Percentiles rank a stretch among this genome's conserved stretches.
These are phyloP conservation scores for Imbricaverruca yamaguchii DNA, from an alignment of 2,888 invertebrate genomes.

Conservation along the genomic window DNA sequence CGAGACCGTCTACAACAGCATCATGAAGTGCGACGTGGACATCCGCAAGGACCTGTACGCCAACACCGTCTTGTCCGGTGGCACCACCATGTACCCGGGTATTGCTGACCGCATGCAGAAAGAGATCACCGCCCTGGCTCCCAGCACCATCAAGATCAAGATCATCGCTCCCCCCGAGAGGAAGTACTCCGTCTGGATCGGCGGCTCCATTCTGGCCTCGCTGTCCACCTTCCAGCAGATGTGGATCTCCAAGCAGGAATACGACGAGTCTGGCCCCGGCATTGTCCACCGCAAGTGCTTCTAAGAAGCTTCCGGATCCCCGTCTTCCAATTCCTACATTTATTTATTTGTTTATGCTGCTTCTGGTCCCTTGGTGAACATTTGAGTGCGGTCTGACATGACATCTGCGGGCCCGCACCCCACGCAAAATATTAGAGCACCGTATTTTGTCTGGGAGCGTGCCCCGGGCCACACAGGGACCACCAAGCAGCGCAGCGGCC, in stretches of 20 bases:
- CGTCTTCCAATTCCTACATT: background rate
- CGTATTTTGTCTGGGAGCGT: background rate
- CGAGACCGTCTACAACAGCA: conserved; percentile 55
- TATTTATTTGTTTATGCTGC: conserved; percentile 12
- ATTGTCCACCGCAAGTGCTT: conserved; percentile 49
- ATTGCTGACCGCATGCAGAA: conserved; percentile 85
- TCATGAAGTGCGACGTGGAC: conserved; percentile 41
- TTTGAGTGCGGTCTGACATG: background rate
- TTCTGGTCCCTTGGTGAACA: conserved; percentile 21
- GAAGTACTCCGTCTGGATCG: conserved; percentile 88
- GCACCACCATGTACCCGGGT: conserved; percentile 92
- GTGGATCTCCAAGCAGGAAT: conserved; percentile 87
- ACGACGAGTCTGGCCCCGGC: conserved; percentile 69
- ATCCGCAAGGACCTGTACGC: conserved; percentile 38
- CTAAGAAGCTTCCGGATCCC: conserved; percentile 36
- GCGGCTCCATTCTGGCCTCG: conserved; percentile 80
- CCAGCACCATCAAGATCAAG: conserved; percentile 79
- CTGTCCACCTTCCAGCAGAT: conserved; percentile 85
- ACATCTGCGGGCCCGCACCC: background rate
- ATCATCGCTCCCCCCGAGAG: conserved; percentile 86
- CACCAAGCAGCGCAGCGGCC: background rate
- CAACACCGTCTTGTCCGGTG: conserved; percentile 62
- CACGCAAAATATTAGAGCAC: conserved; percentile 18
- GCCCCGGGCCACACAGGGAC: conserved; percentile 5
- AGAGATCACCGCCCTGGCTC: conserved; percentile 68